Evolutionary conservation across 2,113 vertebrate species (phyloP), one percentile per base, ranked within the genome.

Genomic region (Lethenteron camtschaticum): DNA sequence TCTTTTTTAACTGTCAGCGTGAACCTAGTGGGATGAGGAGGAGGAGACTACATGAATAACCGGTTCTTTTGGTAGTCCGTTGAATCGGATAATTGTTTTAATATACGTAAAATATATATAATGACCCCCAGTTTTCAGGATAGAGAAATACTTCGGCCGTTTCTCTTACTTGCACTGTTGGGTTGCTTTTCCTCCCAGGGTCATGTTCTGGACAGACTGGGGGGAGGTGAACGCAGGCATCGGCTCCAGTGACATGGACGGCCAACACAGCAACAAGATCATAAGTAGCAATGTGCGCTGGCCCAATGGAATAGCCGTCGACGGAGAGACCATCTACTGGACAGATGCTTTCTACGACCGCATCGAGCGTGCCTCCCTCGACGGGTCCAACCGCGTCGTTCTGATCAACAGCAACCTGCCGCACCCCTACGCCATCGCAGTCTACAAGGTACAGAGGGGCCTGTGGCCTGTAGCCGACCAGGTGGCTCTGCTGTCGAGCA

Each of bases 201-300:
- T 96, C 76, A 96, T 99, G 94, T 96, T 99, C 79, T 99, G 94
- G 94, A 96, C 94, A 0, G 94, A 99, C 80, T 99, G 92, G 94
- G 94, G 94, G 0, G 88, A 96, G 75, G 75, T 82, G 55, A 83
- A 82, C 0, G 87, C 88, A 0, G 92, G 92, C 0, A 81, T 99
- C 68, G 96, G 95, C 79, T 81, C 84, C 3, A 85, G 87, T 16
- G 82, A 82, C 74, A 97, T 99, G 94, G 92, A 96, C 0, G 94
- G 92, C 1, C 86, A 86, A 0, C 83, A 79, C 1, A 80, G 83
- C 1, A 73, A 77, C 0, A 82, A 83, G 72, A 84, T 99, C 0
- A 85, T 89, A 58, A 86, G 85, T 0, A 86, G 89, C 71, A 89
- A 89, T 0, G 86, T 99, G 71, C 86, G 86, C 70, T 99, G 94